Evolutionary conservation across 2,113 vertebrate genomes (phyloP).

Genomic region (Zapornia atra): DNA sequence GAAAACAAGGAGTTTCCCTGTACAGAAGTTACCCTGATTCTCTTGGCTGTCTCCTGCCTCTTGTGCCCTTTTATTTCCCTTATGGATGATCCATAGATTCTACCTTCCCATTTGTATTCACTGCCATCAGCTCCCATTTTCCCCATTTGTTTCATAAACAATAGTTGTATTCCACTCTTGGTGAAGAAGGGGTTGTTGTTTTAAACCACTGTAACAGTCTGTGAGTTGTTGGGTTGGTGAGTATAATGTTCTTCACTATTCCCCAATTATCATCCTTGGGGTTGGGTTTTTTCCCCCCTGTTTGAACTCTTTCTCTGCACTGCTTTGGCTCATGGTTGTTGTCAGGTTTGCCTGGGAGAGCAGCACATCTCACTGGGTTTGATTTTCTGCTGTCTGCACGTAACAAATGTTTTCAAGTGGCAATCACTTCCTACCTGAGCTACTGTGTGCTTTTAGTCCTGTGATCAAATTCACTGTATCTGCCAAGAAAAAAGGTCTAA

Average conservation of each 20-base stretch:
- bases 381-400: constrained; percentile 32
- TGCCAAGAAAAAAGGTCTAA: constrained; percentile 38
- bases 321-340: background rate
- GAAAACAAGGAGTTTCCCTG: background rate
- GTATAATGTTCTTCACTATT: background rate
- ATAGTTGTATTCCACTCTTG: background rate
- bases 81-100: background rate
- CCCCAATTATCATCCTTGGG: background rate
- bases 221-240: background rate
- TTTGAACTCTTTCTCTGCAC: background rate
- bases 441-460: background rate
- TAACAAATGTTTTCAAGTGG: constrained; percentile 31
- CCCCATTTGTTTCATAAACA: background rate
- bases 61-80: background rate
- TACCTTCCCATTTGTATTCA: background rate
- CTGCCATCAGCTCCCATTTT: background rate
- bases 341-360: background rate
- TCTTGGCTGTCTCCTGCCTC: background rate
- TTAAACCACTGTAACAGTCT: background rate
- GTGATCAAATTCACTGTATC: constrained; percentile 49
- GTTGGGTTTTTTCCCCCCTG: background rate
- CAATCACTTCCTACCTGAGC: constrained; percentile 40
- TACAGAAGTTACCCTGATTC: background rate
- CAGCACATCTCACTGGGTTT: background rate
- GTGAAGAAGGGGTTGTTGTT: background rate